A percentile compares a stretch with the other conserved stretches of the same genome.
These are phyloP conservation scores for Ptychodera flava DNA, from an alignment of 35 echinoderm and acorn worm species.

Conservation along the genomic window DNA sequence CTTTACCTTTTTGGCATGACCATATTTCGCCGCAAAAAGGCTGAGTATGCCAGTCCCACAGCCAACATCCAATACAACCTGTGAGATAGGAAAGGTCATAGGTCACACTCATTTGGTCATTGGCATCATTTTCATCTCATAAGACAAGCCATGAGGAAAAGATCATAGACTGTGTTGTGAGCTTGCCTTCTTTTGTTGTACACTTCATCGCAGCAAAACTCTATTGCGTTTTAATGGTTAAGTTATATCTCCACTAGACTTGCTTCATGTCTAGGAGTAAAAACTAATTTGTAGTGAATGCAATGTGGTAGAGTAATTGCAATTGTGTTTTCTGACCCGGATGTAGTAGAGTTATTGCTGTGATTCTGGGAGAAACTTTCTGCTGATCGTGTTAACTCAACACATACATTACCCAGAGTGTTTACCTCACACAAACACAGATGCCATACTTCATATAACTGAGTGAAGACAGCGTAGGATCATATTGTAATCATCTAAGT, in stretches of 20 bases:
- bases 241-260: too few species aligned
- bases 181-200: background rate
- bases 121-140: background rate
- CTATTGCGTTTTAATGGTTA: background rate
- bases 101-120: background rate
- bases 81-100: slow-evolving; percentile 4
- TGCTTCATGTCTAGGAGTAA: background rate
- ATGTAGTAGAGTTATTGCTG: too few species aligned
- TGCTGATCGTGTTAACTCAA: too few species aligned
- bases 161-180: background rate
- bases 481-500: too few species aligned
- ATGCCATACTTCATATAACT: too few species aligned
- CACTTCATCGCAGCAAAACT: background rate
- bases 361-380: too few species aligned
- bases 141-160: background rate
- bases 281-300: too few species aligned
- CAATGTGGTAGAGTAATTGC: too few species aligned
- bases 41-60: slow-evolving; percentile 72
- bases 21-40: slow-evolving; percentile 58
- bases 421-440: too few species aligned
- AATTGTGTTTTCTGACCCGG: too few species aligned
- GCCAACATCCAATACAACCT: slow-evolving; percentile 76
- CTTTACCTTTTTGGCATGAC: slow-evolving; percentile 38
- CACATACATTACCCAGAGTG: too few species aligned
- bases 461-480: too few species aligned